Conservation (phyloP, 2,113 vertebrate genomes). For the Dermatemys mawii region DNA sequence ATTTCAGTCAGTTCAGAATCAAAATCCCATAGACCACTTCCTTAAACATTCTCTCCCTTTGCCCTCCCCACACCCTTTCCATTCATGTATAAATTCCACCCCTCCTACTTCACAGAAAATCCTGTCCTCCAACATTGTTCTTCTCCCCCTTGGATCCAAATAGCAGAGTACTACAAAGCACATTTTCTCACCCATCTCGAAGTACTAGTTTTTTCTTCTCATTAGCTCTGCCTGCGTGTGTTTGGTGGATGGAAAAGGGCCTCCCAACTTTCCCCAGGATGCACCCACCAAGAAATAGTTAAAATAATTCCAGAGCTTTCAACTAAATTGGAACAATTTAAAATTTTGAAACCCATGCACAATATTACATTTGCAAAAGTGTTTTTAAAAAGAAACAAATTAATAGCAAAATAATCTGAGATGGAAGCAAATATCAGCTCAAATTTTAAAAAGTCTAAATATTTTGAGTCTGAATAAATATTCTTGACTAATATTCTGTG, state of each 20-base stretch:
- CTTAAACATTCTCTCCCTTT: neutral
- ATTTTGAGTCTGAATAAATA: constrained; percentile 2
- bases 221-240: neutral
- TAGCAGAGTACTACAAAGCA: neutral
- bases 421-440: neutral
- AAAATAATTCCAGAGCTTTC: constrained; percentile 2
- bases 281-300: neutral
- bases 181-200: neutral
- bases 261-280: neutral
- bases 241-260: neutral
- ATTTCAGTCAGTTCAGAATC: neutral
- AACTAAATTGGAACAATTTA: neutral
- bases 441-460: neutral
- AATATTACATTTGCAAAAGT: neutral
- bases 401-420: constrained; percentile 1
- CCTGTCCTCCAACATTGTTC: neutral
- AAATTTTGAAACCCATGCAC: neutral
- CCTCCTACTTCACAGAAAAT: fast-evolving
- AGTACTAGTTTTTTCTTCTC: neutral
- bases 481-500: neutral
- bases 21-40: neutral
- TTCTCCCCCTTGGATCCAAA: neutral
- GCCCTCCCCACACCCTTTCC: neutral
- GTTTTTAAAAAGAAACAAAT: constrained; percentile 3
- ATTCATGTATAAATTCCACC: neutral